Percentiles rank a stretch among this genome's conserved stretches.
These are phyloP conservation scores for Tyrophagus putrescentiae DNA, from an alignment of 1,140 invertebrate genomes.

Conservation along the genomic window DNA sequence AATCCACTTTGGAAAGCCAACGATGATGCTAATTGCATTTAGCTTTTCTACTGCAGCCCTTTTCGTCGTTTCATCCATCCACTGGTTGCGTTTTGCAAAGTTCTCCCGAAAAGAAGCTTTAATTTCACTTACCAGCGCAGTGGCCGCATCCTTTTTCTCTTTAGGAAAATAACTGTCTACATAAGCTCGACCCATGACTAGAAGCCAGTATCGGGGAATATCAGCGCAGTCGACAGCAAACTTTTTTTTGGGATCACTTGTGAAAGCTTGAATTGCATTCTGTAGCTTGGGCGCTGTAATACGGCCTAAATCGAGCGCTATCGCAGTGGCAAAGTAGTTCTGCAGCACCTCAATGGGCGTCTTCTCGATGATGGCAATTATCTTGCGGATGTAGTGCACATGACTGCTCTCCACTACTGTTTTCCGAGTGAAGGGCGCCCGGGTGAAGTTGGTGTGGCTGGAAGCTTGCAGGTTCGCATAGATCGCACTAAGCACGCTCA, in stretches of 20 bases:
- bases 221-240: too few relatives aligned
- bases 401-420: too few relatives aligned
- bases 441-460: too few relatives aligned
- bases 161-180: slow-evolving; percentile 1
- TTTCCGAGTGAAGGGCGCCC: too few relatives aligned
- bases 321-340: slow-evolving; percentile 18
- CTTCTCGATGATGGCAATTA: too few relatives aligned
- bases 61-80: too few relatives aligned
- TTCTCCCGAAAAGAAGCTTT: slow-evolving; percentile 27
- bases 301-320: slow-evolving; percentile 36
- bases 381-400: too few relatives aligned
- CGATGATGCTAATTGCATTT: too few relatives aligned
- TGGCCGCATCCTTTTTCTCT: slow-evolving; percentile 11
- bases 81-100: too few relatives aligned
- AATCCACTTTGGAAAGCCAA: neutral
- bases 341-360: neutral
- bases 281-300: slow-evolving; percentile 27
- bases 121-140: slow-evolving; percentile 27
- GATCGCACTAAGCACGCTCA: neutral
- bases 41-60: too few relatives aligned
- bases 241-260: too few relatives aligned
- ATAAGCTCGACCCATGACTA: slow-evolving; percentile 3
- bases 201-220: neutral
- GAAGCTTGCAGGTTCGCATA: neutral
- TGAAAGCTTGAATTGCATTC: too few relatives aligned